Percentiles rank a stretch among this genome's conserved stretches.
Conservation (phyloP, 2,888 invertebrate species). For the Schizaphis graminum region DNA sequence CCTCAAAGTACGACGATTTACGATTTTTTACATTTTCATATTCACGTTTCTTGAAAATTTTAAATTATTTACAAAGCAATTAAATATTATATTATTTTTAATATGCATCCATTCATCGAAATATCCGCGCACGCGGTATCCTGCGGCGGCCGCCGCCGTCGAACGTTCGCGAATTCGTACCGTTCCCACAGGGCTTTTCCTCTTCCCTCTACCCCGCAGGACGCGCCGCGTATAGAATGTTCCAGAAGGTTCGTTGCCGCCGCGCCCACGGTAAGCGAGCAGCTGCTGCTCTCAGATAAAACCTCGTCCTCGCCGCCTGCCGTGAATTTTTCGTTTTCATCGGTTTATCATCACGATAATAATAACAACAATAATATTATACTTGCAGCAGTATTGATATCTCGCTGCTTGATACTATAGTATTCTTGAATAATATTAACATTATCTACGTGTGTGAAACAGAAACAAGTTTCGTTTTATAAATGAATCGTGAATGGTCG, state of each 20-base stretch:
- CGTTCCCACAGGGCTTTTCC: not conserved
- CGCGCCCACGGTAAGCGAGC: slow-evolving; percentile 54
- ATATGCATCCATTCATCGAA: not conserved
- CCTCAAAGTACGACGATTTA: slow-evolving; percentile 18
- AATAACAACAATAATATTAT: not conserved
- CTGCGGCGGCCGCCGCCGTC: not conserved
- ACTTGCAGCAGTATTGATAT: not conserved
- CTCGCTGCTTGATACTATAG: not conserved
- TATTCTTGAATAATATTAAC: not conserved
- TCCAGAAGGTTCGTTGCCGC: slow-evolving; percentile 57
- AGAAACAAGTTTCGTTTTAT: not conserved
- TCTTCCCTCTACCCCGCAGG: not conserved
- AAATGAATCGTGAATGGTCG: not conserved
- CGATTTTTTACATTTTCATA: not conserved
- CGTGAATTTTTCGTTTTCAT: not conserved
- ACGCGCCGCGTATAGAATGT: slow-evolving; percentile 47
- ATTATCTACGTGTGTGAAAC: not conserved
- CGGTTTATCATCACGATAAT: not conserved
- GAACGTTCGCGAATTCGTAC: not conserved
- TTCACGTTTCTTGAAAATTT: not conserved
- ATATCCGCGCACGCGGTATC: not conserved
- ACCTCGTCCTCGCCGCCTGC: not conserved
- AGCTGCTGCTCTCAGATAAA: slow-evolving; percentile 47
- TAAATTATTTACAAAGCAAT: not conserved
- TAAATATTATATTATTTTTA: not conserved